Conservation (phyloP, 2,888 invertebrate genomes). For the Branchipolynoe longqiensis region DNA sequence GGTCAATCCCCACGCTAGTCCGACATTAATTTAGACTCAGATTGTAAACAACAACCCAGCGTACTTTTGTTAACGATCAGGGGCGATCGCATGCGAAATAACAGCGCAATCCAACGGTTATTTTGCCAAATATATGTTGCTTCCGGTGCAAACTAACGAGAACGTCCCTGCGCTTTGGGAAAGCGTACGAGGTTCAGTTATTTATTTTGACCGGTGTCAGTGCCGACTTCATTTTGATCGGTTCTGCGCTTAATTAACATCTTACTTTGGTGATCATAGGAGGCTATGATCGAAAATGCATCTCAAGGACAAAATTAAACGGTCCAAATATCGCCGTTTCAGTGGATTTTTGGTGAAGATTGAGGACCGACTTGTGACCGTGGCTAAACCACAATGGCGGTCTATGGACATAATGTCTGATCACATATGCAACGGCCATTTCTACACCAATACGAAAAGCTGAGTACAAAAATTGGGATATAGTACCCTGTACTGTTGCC, state of each 20-base stretch:
- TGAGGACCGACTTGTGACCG: constrained; percentile 43
- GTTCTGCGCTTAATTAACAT: not conserved
- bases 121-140: constrained; percentile 18
- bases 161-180: constrained; percentile 7
- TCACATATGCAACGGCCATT: constrained; percentile 52
- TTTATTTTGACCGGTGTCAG: constrained; percentile 37
- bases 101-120: not conserved
- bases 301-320: not conserved
- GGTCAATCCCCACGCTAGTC: no score
- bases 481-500: constrained; percentile 83
- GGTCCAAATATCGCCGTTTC: not conserved
- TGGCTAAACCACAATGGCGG: constrained; percentile 55
- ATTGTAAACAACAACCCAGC: not conserved
- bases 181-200: not conserved
- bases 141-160: constrained; percentile 8
- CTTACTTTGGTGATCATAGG: constrained; percentile 7
- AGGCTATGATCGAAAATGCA: constrained; percentile 29
- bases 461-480: constrained; percentile 77
- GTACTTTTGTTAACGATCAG: no score
- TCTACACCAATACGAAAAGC: constrained; percentile 1
- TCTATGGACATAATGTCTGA: constrained; percentile 50
- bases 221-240: not conserved
- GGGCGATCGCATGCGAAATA: not conserved
- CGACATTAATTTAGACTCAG: not conserved
- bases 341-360: constrained; percentile 25